Percentiles rank a stretch among this genome's conserved stretches.
These are phyloP conservation scores for Dendrocincla tyrannina DNA, from an alignment of 2,797 vertebrate species.

Conservation along the genomic window DNA sequence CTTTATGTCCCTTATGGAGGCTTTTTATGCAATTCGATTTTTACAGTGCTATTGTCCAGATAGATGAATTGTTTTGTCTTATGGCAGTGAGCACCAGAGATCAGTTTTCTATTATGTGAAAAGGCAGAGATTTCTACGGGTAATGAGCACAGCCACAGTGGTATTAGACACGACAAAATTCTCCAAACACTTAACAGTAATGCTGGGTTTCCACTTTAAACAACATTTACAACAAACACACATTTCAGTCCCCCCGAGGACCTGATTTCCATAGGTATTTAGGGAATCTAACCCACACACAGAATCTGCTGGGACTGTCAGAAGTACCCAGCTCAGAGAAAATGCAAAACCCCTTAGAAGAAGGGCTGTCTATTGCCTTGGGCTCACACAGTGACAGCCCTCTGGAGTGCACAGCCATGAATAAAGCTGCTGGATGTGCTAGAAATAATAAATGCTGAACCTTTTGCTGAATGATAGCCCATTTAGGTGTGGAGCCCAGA, in stretches of 20 bases:
- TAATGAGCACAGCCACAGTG: background rate
- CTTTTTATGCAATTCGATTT: slow-evolving; percentile 30
- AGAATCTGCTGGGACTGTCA: background rate
- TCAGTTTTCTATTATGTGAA: slow-evolving; percentile 47
- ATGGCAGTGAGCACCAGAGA: slow-evolving; percentile 20
- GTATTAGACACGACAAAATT: background rate
- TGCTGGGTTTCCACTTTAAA: background rate
- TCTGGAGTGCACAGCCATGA: background rate
- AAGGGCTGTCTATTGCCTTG: background rate
- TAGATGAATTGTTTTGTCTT: slow-evolving; percentile 36
- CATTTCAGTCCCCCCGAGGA: background rate
- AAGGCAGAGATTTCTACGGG: slow-evolving; percentile 20
- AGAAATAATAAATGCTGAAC: slow-evolving; percentile 33
- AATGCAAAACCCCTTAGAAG: background rate
- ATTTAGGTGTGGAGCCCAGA: slow-evolving; percentile 24
- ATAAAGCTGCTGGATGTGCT: slow-evolving; percentile 36
- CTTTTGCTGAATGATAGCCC: slow-evolving; percentile 15
- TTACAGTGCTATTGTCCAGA: slow-evolving; percentile 54
- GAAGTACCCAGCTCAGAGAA: background rate
- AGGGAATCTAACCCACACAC: background rate
- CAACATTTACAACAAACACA: background rate
- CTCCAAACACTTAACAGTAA: background rate
- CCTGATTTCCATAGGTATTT: background rate
- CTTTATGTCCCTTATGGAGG: background rate
- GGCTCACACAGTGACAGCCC: background rate